phyloP scores from a whole-genome alignment of 1,140 invertebrate species.

The Macrobrachium rosenbergii region DNA sequence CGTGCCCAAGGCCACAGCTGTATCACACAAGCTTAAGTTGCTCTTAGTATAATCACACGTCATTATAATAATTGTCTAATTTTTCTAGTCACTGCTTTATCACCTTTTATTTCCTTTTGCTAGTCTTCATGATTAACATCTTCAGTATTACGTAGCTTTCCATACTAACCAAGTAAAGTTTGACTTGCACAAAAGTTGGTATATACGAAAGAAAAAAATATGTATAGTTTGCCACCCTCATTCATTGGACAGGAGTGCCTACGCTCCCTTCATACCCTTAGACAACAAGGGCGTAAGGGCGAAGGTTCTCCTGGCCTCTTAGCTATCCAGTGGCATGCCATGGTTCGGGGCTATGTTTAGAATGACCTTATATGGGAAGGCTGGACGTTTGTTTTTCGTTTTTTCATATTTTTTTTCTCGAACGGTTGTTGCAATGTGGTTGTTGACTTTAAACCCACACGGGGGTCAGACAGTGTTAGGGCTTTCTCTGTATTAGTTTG shows the following conservation, averaged over 20 bases:
- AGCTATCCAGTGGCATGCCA: slow-evolving; percentile 16
- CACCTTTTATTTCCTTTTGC: slow-evolving; percentile 53
- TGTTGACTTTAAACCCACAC: background rate
- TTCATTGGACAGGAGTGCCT: background rate
- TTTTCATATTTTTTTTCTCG: slow-evolving; percentile 7
- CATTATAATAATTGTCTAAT: slow-evolving; percentile 35
- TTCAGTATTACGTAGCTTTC: slow-evolving; percentile 56
- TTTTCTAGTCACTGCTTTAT: slow-evolving; percentile 58
- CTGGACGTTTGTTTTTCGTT: slow-evolving; percentile 46
- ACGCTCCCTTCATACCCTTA: slow-evolving; percentile 27
- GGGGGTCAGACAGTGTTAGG: slow-evolving; percentile 38
- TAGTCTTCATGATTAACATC: slow-evolving; percentile 53
- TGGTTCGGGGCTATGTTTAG: slow-evolving; percentile 26
- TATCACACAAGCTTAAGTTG: slow-evolving; percentile 22
- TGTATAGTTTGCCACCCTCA: slow-evolving; percentile 13
- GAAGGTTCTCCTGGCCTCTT: slow-evolving; percentile 33
- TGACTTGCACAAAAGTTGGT: slow-evolving; percentile 52
- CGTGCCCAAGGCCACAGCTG: slow-evolving; percentile 21
- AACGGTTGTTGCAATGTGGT: slow-evolving; percentile 39
- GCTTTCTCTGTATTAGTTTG: slow-evolving; percentile 60
- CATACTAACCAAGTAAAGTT: slow-evolving; percentile 63
- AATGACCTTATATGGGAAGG: slow-evolving; percentile 42
- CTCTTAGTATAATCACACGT: slow-evolving; percentile 39
- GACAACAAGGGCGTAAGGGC: slow-evolving; percentile 37
- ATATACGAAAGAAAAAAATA: slow-evolving; percentile 19